Evolutionary conservation across 1,140 invertebrate species (phyloP).

Genomic region (Bombus huntii): DNA sequence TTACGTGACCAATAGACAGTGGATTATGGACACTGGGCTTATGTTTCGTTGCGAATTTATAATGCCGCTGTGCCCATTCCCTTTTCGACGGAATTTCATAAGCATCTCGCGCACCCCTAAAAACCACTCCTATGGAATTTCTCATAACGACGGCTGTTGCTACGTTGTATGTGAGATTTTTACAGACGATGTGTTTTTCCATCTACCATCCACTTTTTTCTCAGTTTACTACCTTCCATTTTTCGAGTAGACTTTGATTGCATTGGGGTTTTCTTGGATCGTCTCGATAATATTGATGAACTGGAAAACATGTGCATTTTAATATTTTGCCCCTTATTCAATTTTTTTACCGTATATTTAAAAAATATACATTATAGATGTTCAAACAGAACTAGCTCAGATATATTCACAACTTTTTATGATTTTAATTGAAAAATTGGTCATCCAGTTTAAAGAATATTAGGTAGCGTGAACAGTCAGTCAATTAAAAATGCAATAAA

Average conservation of each 20-base stretch:
- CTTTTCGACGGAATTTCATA: constrained; percentile 44
- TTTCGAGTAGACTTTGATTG: neutral
- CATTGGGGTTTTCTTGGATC: neutral
- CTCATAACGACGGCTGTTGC: constrained; percentile 5
- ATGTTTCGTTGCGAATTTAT: neutral
- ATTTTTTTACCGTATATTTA: too few species aligned
- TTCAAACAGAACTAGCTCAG: too few species aligned
- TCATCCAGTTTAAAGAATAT: too few species aligned
- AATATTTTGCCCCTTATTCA: too few species aligned
- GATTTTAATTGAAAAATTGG: too few species aligned
- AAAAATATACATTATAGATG: too few species aligned
- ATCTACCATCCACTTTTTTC: neutral
- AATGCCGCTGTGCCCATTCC: neutral
- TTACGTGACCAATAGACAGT: neutral
- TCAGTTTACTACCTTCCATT: neutral
- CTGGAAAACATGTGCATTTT: too few species aligned
- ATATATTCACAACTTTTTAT: too few species aligned
- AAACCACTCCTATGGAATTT: constrained; percentile 13
- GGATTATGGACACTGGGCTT: neutral
- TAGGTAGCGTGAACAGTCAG: too few species aligned
- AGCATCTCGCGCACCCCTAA: neutral
- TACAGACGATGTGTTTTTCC: neutral
- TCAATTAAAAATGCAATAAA: too few species aligned
- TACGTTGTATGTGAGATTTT: constrained; percentile 14
- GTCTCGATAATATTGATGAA: neutral